Percentiles rank a stretch among this genome's conserved stretches.
These are phyloP conservation scores for Struthidea cinerea DNA, from an alignment of 2,113 vertebrate genomes.

Conservation along the genomic window DNA sequence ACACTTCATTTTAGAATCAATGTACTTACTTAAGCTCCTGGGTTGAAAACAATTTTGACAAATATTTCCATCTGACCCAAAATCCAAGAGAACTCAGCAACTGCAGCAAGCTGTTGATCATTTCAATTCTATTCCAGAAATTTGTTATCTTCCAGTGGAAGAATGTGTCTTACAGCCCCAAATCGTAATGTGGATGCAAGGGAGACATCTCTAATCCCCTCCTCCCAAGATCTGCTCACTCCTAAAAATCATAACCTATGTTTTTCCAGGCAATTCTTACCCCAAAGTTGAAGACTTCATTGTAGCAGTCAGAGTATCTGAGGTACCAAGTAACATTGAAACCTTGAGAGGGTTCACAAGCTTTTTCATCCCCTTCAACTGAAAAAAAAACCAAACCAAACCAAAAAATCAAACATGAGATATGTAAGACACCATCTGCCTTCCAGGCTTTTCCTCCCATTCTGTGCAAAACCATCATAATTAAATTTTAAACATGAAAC, in stretches of 20 bases:
- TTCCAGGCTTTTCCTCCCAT: background rate
- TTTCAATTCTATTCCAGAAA: background rate
- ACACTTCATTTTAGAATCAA: background rate
- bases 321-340: conserved; percentile 78
- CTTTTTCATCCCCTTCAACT: conserved; percentile 75
- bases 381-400: background rate
- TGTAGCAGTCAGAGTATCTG: conserved; percentile 79
- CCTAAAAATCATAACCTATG: background rate
- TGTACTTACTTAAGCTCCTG: background rate
- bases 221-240: background rate
- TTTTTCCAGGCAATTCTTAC: conserved; percentile 53
- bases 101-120: background rate
- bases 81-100: background rate
- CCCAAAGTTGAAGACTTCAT: conserved; percentile 80
- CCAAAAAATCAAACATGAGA: background rate
- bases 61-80: background rate
- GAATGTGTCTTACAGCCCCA: background rate
- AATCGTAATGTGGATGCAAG: accelerated
- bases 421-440: background rate
- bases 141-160: background rate
- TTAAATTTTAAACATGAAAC: background rate
- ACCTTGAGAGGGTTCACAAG: conserved; percentile 65
- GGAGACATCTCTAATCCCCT: background rate
- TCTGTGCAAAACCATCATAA: background rate
- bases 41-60: background rate